These are phyloP conservation scores for Muscina levida DNA, from an alignment of 2,888 invertebrate genomes.

Conservation along the genomic window DNA sequence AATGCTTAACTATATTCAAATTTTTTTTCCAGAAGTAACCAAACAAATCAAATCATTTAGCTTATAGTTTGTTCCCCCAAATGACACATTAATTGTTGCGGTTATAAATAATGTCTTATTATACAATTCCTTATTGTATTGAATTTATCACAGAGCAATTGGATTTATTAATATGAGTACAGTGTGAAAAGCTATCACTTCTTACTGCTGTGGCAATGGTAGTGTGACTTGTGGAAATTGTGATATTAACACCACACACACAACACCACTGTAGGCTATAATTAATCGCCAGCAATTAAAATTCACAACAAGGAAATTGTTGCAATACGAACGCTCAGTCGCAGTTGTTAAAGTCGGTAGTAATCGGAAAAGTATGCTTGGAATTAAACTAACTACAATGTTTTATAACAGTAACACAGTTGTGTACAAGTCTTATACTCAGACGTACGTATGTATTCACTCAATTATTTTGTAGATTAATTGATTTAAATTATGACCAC, in stretches of 20 bases:
- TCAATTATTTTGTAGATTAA: constrained; percentile 1
- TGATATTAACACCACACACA: constrained; percentile 4
- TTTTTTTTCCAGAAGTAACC: too few relatives aligned
- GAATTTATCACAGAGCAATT: too few relatives aligned
- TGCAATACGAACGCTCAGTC: not conserved
- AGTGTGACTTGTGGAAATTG: constrained; percentile 19
- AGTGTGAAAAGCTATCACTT: too few relatives aligned
- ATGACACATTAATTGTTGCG: constrained; percentile 46
- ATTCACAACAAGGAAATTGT: constrained; percentile 48
- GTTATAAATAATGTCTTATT: constrained; percentile 40
- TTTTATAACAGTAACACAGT: constrained; percentile 21
- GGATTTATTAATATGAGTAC: too few relatives aligned
- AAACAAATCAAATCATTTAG: too few relatives aligned
- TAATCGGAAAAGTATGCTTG: not conserved
- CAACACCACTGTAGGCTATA: too few relatives aligned
- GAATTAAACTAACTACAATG: not conserved
- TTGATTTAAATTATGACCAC: constrained; percentile 2
- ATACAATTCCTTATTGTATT: constrained; percentile 33
- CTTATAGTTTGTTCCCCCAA: not conserved
- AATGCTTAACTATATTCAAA: too few relatives aligned
- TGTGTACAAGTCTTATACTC: not conserved
- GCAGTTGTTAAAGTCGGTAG: too few relatives aligned
- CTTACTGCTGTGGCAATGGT: too few relatives aligned
- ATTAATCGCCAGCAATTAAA: constrained; percentile 48
- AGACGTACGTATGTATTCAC: not conserved